Base-by-base conservation (phyloP, 2,888 invertebrate species). In the Apantesis nais region DNA sequence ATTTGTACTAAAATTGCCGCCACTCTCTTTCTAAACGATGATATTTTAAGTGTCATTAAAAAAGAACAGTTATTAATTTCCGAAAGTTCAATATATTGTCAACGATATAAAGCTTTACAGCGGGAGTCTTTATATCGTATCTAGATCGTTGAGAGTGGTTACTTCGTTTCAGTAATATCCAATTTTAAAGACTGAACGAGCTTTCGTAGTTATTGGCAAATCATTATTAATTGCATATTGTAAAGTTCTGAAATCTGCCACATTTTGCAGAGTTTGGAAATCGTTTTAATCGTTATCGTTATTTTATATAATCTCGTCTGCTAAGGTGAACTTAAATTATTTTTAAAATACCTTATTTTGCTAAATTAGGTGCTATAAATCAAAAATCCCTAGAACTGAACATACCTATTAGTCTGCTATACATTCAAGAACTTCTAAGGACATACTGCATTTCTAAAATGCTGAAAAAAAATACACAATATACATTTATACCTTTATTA, bases 401-500 rank as follows among this genome's bases (percentile, higher is more conserved):
- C 9, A 16, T 44, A 7, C 7, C 22, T 48, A 48, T 22, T 48
- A 22, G 48, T 48, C 9, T 48, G 22, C 22, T 29, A 29, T 5
- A 58, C 29, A 58, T 58, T 7, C 25, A 58, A 16, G 25, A 58
- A 25, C 55, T 55, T 12, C 25, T 25, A 29, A 7, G 19, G 29
- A 31, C 12, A 8, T 22, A 63, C 39, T 44, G 41, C 41, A 63
- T 12, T 11, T 44, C 12, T 63, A 29, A 2, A 25, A 41, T 11
- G 31, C 41, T 14, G 5, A 55, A 25, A 29, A 58, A n/a, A 55
- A 61, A 31, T 12, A n/a, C n/a, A 22, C 22, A 8, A 62, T 5
- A 22, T 78, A 73, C 74, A 80, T 85, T 87, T 79, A 81, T 81
- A 86, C 87, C 83, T 90, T 91, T 91, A 92, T 92, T 92, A 85